These are phyloP conservation scores for Podargus strigoides DNA, from an alignment of 2,797 vertebrate species.

Conservation along the genomic window DNA sequence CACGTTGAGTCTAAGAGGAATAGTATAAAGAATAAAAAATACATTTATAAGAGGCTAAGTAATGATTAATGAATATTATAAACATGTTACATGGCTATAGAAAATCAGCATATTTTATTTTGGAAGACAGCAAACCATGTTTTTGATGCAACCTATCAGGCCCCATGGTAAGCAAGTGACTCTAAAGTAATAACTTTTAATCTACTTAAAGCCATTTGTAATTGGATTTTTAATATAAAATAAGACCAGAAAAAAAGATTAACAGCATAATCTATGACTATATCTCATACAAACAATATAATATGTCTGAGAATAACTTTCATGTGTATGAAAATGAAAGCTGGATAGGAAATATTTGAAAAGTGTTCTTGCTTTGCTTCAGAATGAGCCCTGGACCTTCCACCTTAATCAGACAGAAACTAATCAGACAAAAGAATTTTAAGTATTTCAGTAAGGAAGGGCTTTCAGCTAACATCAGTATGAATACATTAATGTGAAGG, in stretches of 20 bases:
- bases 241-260: neutral
- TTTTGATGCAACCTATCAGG: neutral
- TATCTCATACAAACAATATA: neutral
- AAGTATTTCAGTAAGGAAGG: neutral
- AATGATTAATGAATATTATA: neutral
- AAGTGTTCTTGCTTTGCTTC: neutral
- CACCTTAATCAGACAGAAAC: neutral
- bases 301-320: neutral
- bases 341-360: neutral
- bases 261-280: neutral
- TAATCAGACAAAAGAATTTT: neutral
- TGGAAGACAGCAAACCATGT: neutral
- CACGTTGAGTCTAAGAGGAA: neutral
- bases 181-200: neutral
- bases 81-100: neutral
- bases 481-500: neutral
- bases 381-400: neutral
- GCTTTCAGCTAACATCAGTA: neutral
- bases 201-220: neutral
- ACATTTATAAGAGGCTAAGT: neutral
- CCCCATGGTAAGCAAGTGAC: neutral
- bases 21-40: neutral
- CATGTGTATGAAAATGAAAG: neutral
- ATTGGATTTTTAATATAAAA: slow-evolving; percentile 9
- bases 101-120: neutral